These are phyloP conservation scores for Aleiodes sp. DNA, from an alignment of 1,140 invertebrate species.

Conservation along the genomic window DNA sequence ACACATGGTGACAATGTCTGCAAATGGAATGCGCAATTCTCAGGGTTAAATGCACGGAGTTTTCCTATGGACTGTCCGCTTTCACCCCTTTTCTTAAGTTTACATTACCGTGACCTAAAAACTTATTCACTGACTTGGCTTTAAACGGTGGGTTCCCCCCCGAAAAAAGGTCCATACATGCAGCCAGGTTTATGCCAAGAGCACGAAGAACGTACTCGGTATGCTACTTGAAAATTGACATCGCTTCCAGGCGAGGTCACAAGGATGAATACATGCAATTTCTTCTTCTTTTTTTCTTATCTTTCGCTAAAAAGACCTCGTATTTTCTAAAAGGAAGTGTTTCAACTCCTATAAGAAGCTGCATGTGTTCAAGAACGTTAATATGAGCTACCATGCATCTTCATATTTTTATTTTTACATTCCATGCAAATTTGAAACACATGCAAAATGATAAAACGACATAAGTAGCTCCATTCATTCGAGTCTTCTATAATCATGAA, in stretches of 20 bases:
- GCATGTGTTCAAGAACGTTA: background rate
- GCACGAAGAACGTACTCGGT: background rate
- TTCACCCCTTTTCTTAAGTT: background rate
- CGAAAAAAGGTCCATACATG: constrained; percentile 7
- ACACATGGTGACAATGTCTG: no score
- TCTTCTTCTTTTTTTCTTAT: background rate
- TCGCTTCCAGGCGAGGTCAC: constrained; percentile 7
- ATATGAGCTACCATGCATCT: background rate
- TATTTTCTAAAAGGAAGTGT: background rate
- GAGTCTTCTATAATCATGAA: no score
- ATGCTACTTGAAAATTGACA: constrained; percentile 6
- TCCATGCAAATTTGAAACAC: no score
- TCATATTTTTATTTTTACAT: no score
- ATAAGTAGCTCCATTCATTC: no score
- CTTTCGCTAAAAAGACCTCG: background rate
- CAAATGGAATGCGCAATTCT: background rate
- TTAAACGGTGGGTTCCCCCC: background rate
- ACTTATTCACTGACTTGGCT: background rate
- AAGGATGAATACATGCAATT: background rate
- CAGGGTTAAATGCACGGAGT: background rate
- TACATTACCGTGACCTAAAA: background rate
- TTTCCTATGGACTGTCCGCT: background rate
- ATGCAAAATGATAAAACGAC: no score
- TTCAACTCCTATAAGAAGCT: background rate
- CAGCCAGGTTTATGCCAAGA: background rate